These are phyloP conservation scores for Himalopsyche kuldschensis DNA, from an alignment of 2,888 invertebrate species.

Conservation along the genomic window DNA sequence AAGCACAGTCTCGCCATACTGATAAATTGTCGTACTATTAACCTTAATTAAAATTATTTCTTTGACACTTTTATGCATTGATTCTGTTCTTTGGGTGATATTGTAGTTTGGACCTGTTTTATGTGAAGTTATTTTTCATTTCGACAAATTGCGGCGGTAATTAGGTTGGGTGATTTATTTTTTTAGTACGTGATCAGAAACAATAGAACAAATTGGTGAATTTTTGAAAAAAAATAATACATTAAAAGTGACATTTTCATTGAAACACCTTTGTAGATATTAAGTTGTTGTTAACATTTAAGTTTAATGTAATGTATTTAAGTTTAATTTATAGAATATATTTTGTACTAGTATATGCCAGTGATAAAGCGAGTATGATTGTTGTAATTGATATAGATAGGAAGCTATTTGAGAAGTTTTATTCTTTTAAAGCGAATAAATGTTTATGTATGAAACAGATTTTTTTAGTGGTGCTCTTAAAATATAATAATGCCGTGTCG, in stretches of 20 bases:
- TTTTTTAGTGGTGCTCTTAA: neutral
- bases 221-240: neutral
- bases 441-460: neutral
- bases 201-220: neutral
- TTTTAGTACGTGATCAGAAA: neutral
- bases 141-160: neutral
- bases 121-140: neutral
- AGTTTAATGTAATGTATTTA: neutral
- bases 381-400: neutral
- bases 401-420: neutral
- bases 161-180: neutral
- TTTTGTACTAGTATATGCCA: slow-evolving; percentile 22
- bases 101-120: too few species aligned
- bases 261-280: neutral
- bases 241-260: neutral
- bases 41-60: too few species aligned
- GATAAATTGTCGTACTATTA: too few species aligned
- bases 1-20: too few species aligned
- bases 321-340: neutral
- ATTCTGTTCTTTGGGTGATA: too few species aligned
- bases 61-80: too few species aligned
- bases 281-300: neutral
- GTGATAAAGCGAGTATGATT: neutral
- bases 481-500: neutral
- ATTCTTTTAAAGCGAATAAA: neutral